phyloP scores from a whole-genome alignment of 1,140 invertebrate species.

The Drosophila simulans region DNA sequence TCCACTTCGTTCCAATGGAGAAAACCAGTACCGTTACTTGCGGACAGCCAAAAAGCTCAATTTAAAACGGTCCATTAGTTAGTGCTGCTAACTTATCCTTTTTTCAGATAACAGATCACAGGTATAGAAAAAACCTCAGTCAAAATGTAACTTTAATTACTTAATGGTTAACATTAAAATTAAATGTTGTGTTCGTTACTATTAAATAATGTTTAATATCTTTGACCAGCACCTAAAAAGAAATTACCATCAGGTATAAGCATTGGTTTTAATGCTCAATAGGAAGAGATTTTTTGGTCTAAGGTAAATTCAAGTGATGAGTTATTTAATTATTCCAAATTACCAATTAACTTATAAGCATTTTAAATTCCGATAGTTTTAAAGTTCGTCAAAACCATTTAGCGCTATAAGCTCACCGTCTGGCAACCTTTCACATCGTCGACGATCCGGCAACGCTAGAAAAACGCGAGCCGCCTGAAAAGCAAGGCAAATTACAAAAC shows the following conservation, averaged over 20 bases:
- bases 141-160: too few species aligned
- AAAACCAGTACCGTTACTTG: background rate
- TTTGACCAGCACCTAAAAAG: too few species aligned
- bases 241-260: too few species aligned
- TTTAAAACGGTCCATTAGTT: background rate
- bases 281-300: too few species aligned
- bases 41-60: background rate
- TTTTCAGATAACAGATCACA: background rate
- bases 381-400: background rate
- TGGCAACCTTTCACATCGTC: background rate
- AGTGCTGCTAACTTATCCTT: background rate
- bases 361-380: background rate
- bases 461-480: slow-evolving; percentile 21
- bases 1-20: background rate
- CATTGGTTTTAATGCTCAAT: too few species aligned
- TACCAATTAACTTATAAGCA: background rate
- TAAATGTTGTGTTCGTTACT: too few species aligned
- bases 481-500: slow-evolving; percentile 57
- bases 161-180: too few species aligned
- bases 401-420: background rate
- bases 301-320: background rate
- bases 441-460: slow-evolving; percentile 1
- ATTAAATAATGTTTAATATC: too few species aligned
- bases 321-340: background rate
- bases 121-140: too few species aligned